Evolutionary conservation across 2,888 invertebrate species (phyloP), one percentile per base, ranked within the genome.

Genomic region (Ornithoptera priamus): DNA sequence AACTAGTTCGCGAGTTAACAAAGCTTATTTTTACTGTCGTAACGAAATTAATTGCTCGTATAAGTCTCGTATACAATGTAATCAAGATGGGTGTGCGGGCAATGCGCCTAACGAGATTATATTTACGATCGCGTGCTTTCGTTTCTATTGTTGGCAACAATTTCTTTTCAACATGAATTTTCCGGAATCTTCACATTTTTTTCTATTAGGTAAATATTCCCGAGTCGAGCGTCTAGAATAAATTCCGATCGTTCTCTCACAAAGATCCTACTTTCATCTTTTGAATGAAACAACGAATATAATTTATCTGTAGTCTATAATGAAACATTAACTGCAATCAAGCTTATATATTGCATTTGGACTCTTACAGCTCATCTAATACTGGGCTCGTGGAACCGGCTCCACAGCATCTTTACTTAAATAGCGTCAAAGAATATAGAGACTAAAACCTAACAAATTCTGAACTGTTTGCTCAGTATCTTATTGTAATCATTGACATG

Each of bases 71-170:
- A 39, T 8, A 68, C 68, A 64, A 68, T 68, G 63, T 15, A 30
- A 68, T 63, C 63, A 39, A 65, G 59, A 68, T 64, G 64, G 30
- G 62, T 39, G 64, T 24, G 18, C 56, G 15, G 57, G 36, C 57
- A 20, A 57, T 57, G 39, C 64, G 30, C 18, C 39, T 12, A 57
- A 2, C 17, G 2, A 39, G 64, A 63, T 64, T 63, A 67, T 50
- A 66, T 60, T 59, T 50, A 64, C 59, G 59, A 46, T 68, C 68
- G 64, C 68, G 63, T 68, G 63, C 63, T 50, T 62, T 24, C 46
- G 10, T 24, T 58, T 57, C 67, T 64, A 68, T 68, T 68, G 68
- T 68, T 63, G 18, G 59, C 30, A 5, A 36, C 60, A 60, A 53
- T 64, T 60, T 53, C 58, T 53, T 64, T 50, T 15, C 24, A 36